Base-by-base conservation (phyloP, 2,113 vertebrate species). In the Cyphomyrus plagiostoma region DNA sequence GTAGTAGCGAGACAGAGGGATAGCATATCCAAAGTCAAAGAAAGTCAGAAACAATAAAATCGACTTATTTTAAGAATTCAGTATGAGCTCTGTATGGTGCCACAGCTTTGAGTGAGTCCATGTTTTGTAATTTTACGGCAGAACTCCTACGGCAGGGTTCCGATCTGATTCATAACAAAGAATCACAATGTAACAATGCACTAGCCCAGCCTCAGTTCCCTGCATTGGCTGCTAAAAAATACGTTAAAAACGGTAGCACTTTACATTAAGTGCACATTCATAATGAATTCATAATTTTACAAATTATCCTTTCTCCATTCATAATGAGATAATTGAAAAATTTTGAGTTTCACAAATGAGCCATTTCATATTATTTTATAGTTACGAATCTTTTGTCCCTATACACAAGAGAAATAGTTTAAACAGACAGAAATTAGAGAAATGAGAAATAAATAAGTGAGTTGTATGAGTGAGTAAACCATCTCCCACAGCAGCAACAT, bases 41-140 rank as follows among this genome's bases (percentile, higher is more conserved):
- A 48, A 88, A 87, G 70, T 53, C 66, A 88, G 58, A 45, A 88
- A 88, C 45, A 90, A 70, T 46, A 46, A 83, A 62, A 66, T 8
- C 17, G 49, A 39, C 11, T 56, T 74, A 21, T 26, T 82, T 17
- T 26, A 49, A 23, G n/a, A 45, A 30, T 89, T 13, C 17, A 17
- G 19, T 3, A n/a, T 62, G 50, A 35, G 53, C 11, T 30, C 39
- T 15, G 11, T 6, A 5, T 23, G 26, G 11, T 30, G 17, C 7
- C 50, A 30, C 5, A 4, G 15, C 85, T 19, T 3, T 7, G 53
- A 8, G 35, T 23, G 39, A 26, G 30, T 88, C 6, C 21, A 21
- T 10, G 19, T 66, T 87, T 35, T 56, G 1, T 8, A 35, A 35
- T 53, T 35, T 15, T 11, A 77, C 4, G 1, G 17, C 30, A 77